Percentiles rank a stretch among this genome's conserved stretches.
Conservation (phyloP, 2,797 vertebrate genomes). For the Pseudochirops corinnae region DNA sequence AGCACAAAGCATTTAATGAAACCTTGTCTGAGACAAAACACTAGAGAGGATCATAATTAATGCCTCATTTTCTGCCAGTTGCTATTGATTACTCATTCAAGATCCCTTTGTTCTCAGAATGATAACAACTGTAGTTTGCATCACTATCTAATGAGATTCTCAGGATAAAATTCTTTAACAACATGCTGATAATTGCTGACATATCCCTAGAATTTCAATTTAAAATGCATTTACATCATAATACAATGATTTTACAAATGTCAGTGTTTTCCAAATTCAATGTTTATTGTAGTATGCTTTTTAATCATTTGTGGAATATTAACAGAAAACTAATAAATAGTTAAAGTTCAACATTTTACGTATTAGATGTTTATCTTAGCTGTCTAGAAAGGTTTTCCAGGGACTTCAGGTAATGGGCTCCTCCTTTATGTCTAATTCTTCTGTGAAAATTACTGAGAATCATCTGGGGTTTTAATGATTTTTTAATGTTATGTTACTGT, state of each 20-base stretch:
- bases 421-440: slow-evolving; percentile 52
- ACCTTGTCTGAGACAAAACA: slow-evolving; percentile 89
- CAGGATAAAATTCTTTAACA: slow-evolving; percentile 87
- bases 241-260: slow-evolving; percentile 77
- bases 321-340: slow-evolving; percentile 56
- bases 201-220: slow-evolving; percentile 85
- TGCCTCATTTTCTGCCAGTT: slow-evolving; percentile 88
- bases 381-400: background rate
- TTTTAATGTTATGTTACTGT: slow-evolving; percentile 25
- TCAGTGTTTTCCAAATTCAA: slow-evolving; percentile 80
- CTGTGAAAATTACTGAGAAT: slow-evolving; percentile 40
- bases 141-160: slow-evolving; percentile 89
- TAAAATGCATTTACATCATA: slow-evolving; percentile 85
- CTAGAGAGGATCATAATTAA: slow-evolving; percentile 88
- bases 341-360: slow-evolving; percentile 64
- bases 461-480: slow-evolving; percentile 14
- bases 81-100: slow-evolving; percentile 91
- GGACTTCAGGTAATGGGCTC: slow-evolving; percentile 37
- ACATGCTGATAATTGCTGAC: slow-evolving; percentile 86
- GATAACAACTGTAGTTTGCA: slow-evolving; percentile 86
- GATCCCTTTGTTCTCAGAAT: slow-evolving; percentile 88
- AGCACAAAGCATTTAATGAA: slow-evolving; percentile 90
- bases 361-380: slow-evolving; percentile 13
- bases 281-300: slow-evolving; percentile 76
- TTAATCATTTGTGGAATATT: slow-evolving; percentile 73